Conservation (phyloP, 2,113 vertebrate genomes). For the Stomatorhinus ivindoensis region DNA sequence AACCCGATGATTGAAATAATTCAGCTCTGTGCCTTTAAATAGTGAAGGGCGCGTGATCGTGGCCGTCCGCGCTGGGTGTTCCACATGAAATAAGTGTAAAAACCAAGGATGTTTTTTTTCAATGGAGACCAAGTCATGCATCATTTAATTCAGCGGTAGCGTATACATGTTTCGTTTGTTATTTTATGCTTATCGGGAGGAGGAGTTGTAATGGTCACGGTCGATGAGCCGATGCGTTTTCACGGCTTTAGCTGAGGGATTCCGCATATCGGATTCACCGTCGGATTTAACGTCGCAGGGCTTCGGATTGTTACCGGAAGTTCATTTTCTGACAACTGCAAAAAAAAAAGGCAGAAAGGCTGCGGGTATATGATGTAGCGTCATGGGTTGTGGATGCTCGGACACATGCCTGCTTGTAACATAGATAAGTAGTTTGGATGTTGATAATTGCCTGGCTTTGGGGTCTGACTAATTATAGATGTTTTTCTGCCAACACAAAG, state of each 20-base stretch:
- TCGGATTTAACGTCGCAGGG: slow-evolving; percentile 8
- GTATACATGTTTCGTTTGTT: not conserved
- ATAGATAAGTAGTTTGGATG: not conserved
- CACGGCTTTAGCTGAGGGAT: not conserved
- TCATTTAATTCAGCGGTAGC: not conserved
- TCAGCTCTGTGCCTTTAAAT: slow-evolving; percentile 34
- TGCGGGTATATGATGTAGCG: not conserved
- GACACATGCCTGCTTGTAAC: not conserved
- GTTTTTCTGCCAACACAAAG: slow-evolving; percentile 20
- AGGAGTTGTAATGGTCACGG: not conserved
- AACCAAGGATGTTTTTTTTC: slow-evolving; percentile 7
- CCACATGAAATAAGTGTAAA: slow-evolving; percentile 14
- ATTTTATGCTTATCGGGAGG: not conserved
- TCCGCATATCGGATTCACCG: not conserved
- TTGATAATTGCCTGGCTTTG: not conserved
- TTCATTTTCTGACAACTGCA: slow-evolving; percentile 21
- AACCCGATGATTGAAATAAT: not conserved
- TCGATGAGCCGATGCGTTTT: not conserved
- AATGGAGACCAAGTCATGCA: not conserved
- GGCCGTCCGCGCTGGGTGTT: slow-evolving; percentile 5
- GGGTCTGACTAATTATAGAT: not conserved
- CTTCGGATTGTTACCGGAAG: slow-evolving; percentile 27
- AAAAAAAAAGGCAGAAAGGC: slow-evolving; percentile 5
- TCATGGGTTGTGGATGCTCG: not conserved
- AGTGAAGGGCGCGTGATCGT: slow-evolving; percentile 12